These are phyloP conservation scores for Oxyscelio sp. DNA, from an alignment of 2,888 invertebrate genomes.

Conservation along the genomic window DNA sequence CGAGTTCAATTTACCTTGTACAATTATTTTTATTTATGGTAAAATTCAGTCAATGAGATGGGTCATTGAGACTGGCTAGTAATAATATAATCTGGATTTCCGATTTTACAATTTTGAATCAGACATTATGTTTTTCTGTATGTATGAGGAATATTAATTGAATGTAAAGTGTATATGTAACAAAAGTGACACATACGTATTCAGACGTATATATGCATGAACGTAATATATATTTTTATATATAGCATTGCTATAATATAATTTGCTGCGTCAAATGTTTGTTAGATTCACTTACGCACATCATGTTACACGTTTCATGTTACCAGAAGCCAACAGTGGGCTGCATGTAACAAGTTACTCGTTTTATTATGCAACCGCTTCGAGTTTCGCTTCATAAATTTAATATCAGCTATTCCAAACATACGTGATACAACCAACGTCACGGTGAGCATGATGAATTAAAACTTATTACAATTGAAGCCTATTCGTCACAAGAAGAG, in stretches of 20 bases:
- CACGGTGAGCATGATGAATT: constrained; percentile 58
- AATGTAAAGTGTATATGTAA: background rate
- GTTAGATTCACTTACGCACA: constrained; percentile 65
- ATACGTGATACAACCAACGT: constrained; percentile 62
- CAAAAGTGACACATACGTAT: background rate
- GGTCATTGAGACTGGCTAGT: no score
- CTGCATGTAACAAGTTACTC: constrained; percentile 69
- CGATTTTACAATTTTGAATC: no score
- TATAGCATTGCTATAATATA: constrained; percentile 40
- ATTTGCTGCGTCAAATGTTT: constrained; percentile 59
- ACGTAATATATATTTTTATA: constrained; percentile 41
- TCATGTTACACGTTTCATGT: constrained; percentile 56
- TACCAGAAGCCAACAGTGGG: constrained; percentile 43
- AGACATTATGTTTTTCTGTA: no score
- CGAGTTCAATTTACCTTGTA: no score
- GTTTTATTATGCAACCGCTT: constrained; percentile 73
- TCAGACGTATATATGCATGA: no score
- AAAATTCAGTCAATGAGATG: no score
- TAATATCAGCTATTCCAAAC: constrained; percentile 68
- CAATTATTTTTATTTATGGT: no score
- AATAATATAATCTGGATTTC: no score
- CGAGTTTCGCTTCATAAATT: constrained; percentile 71
- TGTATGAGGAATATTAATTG: no score
- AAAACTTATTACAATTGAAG: constrained; percentile 61
- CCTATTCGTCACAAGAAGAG: constrained; percentile 39